A percentile compares a stretch with the other conserved stretches of the same genome.
These are phyloP conservation scores for Mus caroli DNA, from an alignment of 2,797 vertebrate species.

Conservation along the genomic window DNA sequence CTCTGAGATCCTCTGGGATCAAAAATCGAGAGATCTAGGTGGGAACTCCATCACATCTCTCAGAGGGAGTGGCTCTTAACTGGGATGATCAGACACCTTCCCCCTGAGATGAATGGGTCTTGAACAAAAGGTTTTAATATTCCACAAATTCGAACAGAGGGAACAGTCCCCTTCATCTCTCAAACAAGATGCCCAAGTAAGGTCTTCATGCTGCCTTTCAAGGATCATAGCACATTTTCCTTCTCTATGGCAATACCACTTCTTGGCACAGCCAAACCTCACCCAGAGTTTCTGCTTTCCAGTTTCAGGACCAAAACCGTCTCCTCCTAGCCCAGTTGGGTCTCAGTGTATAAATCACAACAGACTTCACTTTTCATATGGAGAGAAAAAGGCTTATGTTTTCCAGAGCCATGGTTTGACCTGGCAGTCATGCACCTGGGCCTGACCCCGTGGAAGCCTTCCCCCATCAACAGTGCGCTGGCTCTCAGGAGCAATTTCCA, in stretches of 20 bases:
- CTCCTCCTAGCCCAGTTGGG: constrained; percentile 1
- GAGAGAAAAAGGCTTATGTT: constrained; percentile 23
- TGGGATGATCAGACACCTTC: constrained; percentile 78
- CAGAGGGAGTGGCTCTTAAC: constrained; percentile 64
- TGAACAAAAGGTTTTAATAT: constrained; percentile 70
- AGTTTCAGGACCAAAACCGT: constrained; percentile 18
- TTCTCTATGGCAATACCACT: constrained; percentile 10
- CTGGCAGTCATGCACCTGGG: not conserved
- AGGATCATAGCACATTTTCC: not conserved
- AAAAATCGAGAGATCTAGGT: constrained; percentile 33
- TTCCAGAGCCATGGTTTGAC: not conserved
- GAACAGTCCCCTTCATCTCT: not conserved
- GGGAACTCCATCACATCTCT: constrained; percentile 59
- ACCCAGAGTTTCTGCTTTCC: not conserved
- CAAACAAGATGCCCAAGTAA: constrained; percentile 28
- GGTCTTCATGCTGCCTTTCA: constrained; percentile 37
- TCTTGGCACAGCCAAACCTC: not conserved
- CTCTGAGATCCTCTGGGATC: no score
- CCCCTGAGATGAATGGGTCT: constrained; percentile 67
- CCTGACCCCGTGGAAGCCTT: not conserved
- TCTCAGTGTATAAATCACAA: constrained; percentile 26
- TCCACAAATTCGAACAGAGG: constrained; percentile 67
- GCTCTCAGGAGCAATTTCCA: not conserved
- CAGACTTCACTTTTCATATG: not conserved
- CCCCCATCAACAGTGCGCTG: not conserved